Percentiles rank a stretch among this genome's conserved stretches.
phyloP scores from a whole-genome alignment of 2,113 vertebrate species.

The Apteryx mantelli region DNA sequence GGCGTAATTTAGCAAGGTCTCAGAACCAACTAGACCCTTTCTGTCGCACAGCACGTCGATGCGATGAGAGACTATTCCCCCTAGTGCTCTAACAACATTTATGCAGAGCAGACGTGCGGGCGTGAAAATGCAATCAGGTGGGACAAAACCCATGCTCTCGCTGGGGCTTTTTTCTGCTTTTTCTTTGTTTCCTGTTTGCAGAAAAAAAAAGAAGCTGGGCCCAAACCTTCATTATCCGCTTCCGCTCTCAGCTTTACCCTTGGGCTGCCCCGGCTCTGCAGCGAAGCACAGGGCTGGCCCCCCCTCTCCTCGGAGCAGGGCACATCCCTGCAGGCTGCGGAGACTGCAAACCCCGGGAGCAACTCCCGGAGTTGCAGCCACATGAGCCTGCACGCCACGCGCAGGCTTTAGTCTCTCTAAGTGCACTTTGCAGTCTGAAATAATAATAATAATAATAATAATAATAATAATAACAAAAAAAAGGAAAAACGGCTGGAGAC shows the following conservation, averaged over 20 bases:
- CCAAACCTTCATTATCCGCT: background rate
- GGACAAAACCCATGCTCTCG: background rate
- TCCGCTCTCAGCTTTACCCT: background rate
- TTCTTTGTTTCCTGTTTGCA: background rate
- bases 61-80: background rate
- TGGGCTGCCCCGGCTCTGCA: accelerated
- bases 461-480: no score
- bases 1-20: background rate
- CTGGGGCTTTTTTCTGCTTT: background rate
- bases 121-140: constrained; percentile 50
- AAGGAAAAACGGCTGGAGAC: background rate
- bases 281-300: background rate
- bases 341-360: background rate
- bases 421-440: background rate
- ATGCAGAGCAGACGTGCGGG: constrained; percentile 38
- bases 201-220: constrained; percentile 7
- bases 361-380: background rate
- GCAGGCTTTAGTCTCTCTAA: background rate
- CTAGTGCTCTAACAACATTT: constrained; percentile 28
- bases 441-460: no score
- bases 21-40: background rate
- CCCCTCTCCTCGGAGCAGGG: no score
- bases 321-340: background rate
- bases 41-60: background rate
- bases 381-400: background rate